These are phyloP conservation scores for Cebus imitator DNA, from an alignment of 2,113 vertebrate genomes.

Conservation along the genomic window DNA sequence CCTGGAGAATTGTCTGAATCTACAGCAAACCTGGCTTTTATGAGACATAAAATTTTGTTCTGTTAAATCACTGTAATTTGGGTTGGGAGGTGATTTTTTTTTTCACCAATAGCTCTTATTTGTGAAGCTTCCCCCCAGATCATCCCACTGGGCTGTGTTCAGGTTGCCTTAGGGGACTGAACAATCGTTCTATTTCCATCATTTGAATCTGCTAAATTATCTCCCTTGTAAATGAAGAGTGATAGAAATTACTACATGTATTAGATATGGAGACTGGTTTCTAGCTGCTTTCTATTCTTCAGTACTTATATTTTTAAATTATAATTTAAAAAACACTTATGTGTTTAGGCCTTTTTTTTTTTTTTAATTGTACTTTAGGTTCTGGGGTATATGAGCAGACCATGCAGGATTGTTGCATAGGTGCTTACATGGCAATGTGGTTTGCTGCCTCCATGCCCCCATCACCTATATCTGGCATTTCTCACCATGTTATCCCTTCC, in stretches of 20 bases:
- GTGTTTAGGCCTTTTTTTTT: not conserved
- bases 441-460: too few species aligned
- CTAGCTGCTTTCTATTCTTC: not conserved
- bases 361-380: too few species aligned
- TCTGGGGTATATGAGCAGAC: too few species aligned
- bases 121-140: constrained; percentile 78
- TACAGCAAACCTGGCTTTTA: not conserved
- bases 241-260: not conserved
- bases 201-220: constrained; percentile 62
- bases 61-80: constrained; percentile 9
- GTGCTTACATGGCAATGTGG: too few species aligned
- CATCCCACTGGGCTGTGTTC: constrained; percentile 79
- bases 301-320: constrained; percentile 2
- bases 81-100: not conserved
- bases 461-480: too few species aligned
- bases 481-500: too few species aligned
- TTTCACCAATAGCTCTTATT: constrained; percentile 84
- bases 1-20: not conserved
- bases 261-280: not conserved
- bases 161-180: constrained; percentile 78
- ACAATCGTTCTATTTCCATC: constrained; percentile 65
- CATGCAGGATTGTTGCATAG: too few species aligned
- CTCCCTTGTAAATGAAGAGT: not conserved
- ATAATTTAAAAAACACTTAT: not conserved
- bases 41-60: not conserved